phyloP scores from a whole-genome alignment of 2,888 invertebrate genomes.

The Lycaena phlaeas region DNA sequence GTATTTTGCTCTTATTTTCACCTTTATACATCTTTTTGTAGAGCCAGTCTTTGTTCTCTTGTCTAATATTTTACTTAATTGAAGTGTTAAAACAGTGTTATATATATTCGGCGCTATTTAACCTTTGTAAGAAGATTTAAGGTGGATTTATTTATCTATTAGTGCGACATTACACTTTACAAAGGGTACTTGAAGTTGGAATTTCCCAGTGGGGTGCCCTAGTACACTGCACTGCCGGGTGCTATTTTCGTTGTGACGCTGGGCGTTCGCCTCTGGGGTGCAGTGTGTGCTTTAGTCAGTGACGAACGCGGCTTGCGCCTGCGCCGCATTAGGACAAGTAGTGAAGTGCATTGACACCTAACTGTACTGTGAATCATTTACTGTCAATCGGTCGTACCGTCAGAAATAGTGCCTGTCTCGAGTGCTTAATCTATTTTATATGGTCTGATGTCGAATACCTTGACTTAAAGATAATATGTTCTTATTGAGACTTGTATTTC shows the following conservation, averaged over 20 bases:
- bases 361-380: conserved; percentile 62
- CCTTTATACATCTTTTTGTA: conserved; percentile 40
- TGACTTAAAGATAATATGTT: conserved; percentile 52
- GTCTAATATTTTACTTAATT: conserved; percentile 5
- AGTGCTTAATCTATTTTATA: conserved; percentile 42
- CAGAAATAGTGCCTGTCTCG: conserved; percentile 47
- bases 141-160: not conserved
- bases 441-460: conserved; percentile 52
- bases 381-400: conserved; percentile 41
- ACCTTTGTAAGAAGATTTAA: not conserved
- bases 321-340: conserved; percentile 44
- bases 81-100: not conserved
- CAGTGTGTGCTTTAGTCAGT: conserved; percentile 49
- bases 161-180: conserved; percentile 23
- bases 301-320: conserved; percentile 47
- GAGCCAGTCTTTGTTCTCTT: conserved; percentile 12
- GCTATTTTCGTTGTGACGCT: conserved; percentile 57
- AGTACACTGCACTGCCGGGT: conserved; percentile 65
- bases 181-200: conserved; percentile 39
- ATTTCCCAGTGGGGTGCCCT: conserved; percentile 60
- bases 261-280: conserved; percentile 59
- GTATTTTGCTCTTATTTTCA: conserved; percentile 50
- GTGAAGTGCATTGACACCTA: conserved; percentile 70
- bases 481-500: conserved; percentile 58
- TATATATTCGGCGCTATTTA: not conserved